Conservation (phyloP, 2,113 vertebrate genomes). For the Sylvietta virens region DNA sequence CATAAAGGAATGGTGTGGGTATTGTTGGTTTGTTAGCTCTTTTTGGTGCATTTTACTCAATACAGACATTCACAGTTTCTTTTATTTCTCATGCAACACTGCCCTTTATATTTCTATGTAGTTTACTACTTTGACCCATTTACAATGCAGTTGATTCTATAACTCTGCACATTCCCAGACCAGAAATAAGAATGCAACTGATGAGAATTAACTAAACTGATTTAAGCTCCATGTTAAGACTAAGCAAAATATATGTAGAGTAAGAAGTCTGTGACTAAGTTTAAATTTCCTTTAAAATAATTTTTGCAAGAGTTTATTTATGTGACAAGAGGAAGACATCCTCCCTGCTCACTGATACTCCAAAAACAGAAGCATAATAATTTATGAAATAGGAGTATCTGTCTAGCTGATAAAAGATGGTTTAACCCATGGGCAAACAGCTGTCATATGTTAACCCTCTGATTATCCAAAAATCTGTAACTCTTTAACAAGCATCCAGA, state of each 20-base stretch:
- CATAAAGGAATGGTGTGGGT: background rate
- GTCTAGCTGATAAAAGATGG: background rate
- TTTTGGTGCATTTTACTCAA: background rate
- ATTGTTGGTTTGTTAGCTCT: background rate
- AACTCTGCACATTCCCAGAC: background rate
- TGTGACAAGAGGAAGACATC: background rate
- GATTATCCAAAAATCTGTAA: background rate
- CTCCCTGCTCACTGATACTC: background rate
- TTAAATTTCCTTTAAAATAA: background rate
- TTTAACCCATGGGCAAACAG: background rate
- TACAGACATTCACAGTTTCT: background rate
- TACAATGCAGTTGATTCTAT: background rate
- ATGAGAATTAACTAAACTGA: background rate
- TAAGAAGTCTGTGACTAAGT: background rate
- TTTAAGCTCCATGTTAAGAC: background rate
- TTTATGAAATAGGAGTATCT: background rate
- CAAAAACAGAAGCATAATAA: background rate
- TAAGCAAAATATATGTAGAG: background rate
- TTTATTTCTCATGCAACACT: background rate
- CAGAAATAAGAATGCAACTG: background rate
- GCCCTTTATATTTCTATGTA: background rate
- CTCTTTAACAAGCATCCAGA: background rate
- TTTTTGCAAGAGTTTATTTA: background rate
- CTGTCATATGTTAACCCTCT: background rate
- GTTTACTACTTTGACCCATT: background rate